phyloP scores from a whole-genome alignment of 2,797 vertebrate species.

The Spatula versicolor region DNA sequence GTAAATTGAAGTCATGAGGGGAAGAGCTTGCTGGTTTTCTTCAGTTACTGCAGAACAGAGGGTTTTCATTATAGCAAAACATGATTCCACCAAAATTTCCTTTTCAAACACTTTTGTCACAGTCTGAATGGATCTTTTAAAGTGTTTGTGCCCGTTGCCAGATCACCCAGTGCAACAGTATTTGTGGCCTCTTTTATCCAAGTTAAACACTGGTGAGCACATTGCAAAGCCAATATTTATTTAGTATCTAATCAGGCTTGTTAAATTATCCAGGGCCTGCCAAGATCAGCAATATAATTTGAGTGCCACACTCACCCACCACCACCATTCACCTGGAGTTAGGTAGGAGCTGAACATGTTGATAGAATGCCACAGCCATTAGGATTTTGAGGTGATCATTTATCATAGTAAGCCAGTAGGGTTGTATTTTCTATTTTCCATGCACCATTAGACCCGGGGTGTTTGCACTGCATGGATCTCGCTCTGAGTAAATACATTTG shows the following conservation, averaged over 20 bases:
- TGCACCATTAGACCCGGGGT: not conserved
- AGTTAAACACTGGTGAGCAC: not conserved
- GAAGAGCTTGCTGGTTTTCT: not conserved
- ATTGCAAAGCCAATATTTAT: constrained; percentile 42
- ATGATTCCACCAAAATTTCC: not conserved
- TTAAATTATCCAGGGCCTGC: constrained; percentile 3
- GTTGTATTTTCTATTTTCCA: not conserved
- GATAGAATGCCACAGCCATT: not conserved
- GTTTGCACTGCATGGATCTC: constrained; percentile 16
- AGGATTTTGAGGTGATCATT: not conserved
- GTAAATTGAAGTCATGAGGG: not conserved
- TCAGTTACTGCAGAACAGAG: not conserved
- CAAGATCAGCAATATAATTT: constrained; percentile 4
- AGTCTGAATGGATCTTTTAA: not conserved
- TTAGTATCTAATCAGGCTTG: constrained; percentile 30
- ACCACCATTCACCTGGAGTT: not conserved
- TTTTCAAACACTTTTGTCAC: not conserved
- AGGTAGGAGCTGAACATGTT: not conserved
- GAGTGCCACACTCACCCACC: not conserved
- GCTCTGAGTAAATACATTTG: not conserved
- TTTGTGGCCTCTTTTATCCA: not conserved
- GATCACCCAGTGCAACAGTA: constrained; percentile 13
- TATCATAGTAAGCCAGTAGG: not conserved
- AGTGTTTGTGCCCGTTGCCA: not conserved
- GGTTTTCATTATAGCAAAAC: not conserved